phyloP scores from a whole-genome alignment of 2,888 invertebrate species.

The Rhyacophila evoluta region DNA sequence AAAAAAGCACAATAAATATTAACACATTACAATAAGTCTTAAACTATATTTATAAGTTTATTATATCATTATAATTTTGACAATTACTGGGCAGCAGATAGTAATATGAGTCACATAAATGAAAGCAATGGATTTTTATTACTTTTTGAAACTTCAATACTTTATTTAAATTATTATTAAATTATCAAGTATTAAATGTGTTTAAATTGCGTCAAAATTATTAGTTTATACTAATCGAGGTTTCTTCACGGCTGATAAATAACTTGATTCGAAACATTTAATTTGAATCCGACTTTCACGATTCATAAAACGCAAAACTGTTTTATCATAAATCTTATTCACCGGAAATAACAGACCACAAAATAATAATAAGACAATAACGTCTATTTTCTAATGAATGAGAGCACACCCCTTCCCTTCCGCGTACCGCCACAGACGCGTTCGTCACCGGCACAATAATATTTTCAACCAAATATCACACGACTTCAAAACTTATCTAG shows the following conservation, averaged over 20 bases:
- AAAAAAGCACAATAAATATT: no score
- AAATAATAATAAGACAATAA: conserved; percentile 22
- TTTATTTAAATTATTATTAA: no score
- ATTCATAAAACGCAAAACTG: conserved; percentile 17
- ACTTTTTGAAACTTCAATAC: no score
- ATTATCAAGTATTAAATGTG: no score
- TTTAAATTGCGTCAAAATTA: no score
- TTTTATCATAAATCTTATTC: conserved; percentile 16
- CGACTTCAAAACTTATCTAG: background rate
- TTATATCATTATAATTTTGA: no score
- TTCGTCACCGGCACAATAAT: background rate
- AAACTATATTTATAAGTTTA: no score
- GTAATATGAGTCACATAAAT: no score
- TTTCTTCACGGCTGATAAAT: conserved; percentile 7
- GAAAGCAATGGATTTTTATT: no score
- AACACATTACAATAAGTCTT: no score
- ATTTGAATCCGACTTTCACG: conserved; percentile 22
- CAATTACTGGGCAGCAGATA: no score
- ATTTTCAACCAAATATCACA: background rate
- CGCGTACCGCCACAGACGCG: background rate
- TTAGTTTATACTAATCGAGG: no score
- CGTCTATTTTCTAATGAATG: conserved; percentile 22
- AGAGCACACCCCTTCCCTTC: conserved; percentile 22
- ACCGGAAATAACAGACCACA: conserved; percentile 18
- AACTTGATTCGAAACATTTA: conserved; percentile 19